Conservation (phyloP, 2,113 vertebrate genomes). For the Albula glossodonta region DNA sequence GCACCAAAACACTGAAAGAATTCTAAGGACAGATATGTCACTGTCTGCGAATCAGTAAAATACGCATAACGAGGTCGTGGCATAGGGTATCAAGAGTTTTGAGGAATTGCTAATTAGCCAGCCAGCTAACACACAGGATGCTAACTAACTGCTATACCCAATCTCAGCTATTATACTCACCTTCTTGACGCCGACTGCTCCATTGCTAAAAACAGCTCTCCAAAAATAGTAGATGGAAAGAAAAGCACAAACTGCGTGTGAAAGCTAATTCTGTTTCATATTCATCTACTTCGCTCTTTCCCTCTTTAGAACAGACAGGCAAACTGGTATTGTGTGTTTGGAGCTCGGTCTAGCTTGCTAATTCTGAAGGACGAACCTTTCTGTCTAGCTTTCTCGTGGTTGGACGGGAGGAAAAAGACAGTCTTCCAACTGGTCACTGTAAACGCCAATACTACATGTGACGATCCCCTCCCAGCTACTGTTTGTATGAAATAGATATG, state of each 20-base stretch:
- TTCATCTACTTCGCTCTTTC: neutral
- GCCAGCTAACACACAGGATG: neutral
- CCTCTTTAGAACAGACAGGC: too few relatives aligned
- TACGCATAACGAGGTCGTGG: too few relatives aligned
- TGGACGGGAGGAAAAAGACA: neutral
- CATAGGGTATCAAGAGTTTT: neutral
- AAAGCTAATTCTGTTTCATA: neutral
- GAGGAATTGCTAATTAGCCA: neutral
- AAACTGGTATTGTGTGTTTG: neutral
- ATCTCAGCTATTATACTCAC: neutral
- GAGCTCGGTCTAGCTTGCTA: neutral
- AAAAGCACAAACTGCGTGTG: neutral
- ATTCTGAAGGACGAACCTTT: neutral
- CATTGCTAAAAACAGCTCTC: neutral
- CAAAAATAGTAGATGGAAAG: neutral
- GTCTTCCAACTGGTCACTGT: neutral
- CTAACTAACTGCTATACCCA: neutral
- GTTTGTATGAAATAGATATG: neutral
- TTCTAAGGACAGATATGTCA: neutral
- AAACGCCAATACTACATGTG: neutral
- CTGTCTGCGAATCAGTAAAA: too few relatives aligned
- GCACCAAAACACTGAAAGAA: neutral
- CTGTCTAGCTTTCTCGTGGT: neutral
- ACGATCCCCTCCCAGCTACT: neutral
- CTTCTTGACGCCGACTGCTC: constrained; percentile 1